Base-by-base conservation (phyloP, 2,888 invertebrate genomes). In the Himalopsyche anomala region DNA sequence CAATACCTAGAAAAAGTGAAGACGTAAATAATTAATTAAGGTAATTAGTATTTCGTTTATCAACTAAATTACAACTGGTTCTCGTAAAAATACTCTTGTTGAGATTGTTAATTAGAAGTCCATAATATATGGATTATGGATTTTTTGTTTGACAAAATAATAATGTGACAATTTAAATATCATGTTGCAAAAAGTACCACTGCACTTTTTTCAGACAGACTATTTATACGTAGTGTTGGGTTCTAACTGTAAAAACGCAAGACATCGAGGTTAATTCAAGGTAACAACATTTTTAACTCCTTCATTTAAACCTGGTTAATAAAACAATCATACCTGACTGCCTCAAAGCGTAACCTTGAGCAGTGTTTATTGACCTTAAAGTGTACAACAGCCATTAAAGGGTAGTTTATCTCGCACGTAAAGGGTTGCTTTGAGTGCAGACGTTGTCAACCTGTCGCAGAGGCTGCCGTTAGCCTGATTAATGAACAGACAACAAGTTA, bases 281-380 rank as follows among this genome's bases (percentile, higher is more conserved):
- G 62, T 62, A 62, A 62, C n/a, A 62, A 62, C 62, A 19, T 62
- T 62, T 62, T 62, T 62, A 62, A 62, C 62, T 62, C 62, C 28
- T 62, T 62, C 62, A 62, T 62, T 62, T 62, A 62, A 62, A 5
- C n/a, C 40, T 80, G 80, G 80, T 80, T 38, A 62, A 62, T 62
- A 62, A 62, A 62, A 62, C 62, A 62, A 19, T 62, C 62, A 62
- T 62, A 80, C 80, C 40, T 80, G 42, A 15, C 80, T 80, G 38
- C 42, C 80, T 40, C 28, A 62, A 62, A 62, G 62, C 28, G 82
- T 81, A 84, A 55, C 86, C 86, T 86, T 86, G 86, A 81, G 74
- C 79, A 54, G 40, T 82, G 81, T 84, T 86, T 86, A 84, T 86
- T 86, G 86, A 84, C 86, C 81, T 86, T 84, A 81, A 86, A 82